Conservation (phyloP, 2,113 vertebrate genomes). For the Indri indri region DNA sequence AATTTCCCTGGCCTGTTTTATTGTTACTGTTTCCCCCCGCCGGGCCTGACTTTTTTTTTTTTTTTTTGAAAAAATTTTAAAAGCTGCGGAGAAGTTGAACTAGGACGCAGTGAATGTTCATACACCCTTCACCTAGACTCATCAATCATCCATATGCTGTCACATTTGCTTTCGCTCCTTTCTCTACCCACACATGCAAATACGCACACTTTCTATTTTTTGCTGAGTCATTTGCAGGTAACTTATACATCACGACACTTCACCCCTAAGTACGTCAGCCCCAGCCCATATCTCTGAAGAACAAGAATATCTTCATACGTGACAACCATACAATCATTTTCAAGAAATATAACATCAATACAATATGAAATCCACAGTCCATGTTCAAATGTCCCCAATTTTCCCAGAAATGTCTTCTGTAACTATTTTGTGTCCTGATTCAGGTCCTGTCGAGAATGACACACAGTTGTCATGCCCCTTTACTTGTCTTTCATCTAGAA, state of each 20-base stretch:
- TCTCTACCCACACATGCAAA: background rate
- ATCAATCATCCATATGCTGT: background rate
- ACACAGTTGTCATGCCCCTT: background rate
- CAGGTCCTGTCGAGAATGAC: background rate
- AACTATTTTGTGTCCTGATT: background rate
- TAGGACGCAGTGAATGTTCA: too few species aligned
- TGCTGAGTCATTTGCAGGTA: background rate
- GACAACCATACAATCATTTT: background rate
- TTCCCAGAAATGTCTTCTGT: background rate
- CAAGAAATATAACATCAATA: background rate
- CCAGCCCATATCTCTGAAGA: background rate
- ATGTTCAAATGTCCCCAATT: background rate
- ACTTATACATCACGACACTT: too few species aligned
- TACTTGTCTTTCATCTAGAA: background rate
- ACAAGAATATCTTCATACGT: background rate
- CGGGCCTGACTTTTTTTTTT: background rate
- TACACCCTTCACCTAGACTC: background rate
- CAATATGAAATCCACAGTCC: accelerated
- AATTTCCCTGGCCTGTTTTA: background rate
- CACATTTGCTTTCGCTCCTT: background rate
- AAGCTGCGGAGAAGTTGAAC: background rate
- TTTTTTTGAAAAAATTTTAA: background rate
- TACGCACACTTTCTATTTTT: background rate
- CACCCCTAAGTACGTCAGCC: background rate
- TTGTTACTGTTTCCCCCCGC: background rate